Evolutionary conservation across 2,888 invertebrate species (phyloP).

Genomic region (Argynnis bischoffii): DNA sequence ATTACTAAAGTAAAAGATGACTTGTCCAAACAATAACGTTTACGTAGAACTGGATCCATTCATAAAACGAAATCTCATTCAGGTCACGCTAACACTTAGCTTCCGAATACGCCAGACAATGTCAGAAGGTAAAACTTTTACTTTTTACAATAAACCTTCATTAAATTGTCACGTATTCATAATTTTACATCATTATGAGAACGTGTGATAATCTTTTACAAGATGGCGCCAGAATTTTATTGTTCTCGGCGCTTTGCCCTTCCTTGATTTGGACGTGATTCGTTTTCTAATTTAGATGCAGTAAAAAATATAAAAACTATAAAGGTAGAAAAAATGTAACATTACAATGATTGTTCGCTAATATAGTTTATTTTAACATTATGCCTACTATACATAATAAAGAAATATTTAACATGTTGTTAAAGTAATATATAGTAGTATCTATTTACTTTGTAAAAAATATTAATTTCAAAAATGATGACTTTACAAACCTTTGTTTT

Average conservation of each 20-base stretch:
- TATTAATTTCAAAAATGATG: too few relatives aligned
- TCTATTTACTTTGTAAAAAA: too few relatives aligned
- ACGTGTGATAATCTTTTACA: constrained; percentile 74
- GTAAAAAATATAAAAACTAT: constrained; percentile 7
- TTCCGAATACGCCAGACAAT: constrained; percentile 67
- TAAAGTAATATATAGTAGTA: too few relatives aligned
- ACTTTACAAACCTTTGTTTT: too few relatives aligned
- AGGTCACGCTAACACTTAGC: constrained; percentile 56
- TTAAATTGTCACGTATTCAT: constrained; percentile 68
- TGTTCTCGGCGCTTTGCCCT: constrained; percentile 57
- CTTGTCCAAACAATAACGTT: constrained; percentile 12
- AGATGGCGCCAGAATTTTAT: constrained; percentile 77
- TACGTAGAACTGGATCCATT: constrained; percentile 46
- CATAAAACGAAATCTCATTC: constrained; percentile 57
- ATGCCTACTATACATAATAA: too few relatives aligned
- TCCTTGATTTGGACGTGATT: constrained; percentile 42
- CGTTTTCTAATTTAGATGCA: constrained; percentile 36
- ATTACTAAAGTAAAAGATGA: background rate
- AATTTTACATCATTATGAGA: constrained; percentile 74
- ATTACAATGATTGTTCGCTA: too few relatives aligned
- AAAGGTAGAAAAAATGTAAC: background rate
- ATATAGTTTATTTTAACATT: too few relatives aligned
- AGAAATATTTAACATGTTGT: too few relatives aligned
- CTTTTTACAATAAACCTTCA: constrained; percentile 58
- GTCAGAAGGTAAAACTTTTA: constrained; percentile 63